Percentiles rank a stretch among this genome's conserved stretches.
Conservation (phyloP, 2,797 vertebrate genomes). For the Tragelaphus eurycerus region DNA sequence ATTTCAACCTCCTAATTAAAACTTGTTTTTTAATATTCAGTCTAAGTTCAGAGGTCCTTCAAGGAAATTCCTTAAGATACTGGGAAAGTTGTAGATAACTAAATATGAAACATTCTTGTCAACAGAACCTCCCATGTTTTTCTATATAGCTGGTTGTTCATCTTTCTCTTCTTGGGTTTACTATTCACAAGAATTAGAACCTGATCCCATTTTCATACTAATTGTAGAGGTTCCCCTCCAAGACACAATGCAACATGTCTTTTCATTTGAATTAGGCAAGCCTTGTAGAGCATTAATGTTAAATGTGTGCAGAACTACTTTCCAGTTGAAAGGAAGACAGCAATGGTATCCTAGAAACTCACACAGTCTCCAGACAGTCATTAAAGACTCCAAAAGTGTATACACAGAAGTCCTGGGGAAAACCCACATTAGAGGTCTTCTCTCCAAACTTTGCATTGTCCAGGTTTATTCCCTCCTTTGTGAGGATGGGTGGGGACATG, state of each 20-base stretch:
- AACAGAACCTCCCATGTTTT: neutral
- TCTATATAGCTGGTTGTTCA: neutral
- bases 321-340: neutral
- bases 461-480: neutral
- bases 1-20: constrained; percentile 36
- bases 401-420: neutral
- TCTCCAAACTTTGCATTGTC: neutral
- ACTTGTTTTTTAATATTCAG: neutral
- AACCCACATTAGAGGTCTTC: neutral
- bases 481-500: neutral
- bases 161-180: neutral
- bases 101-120: neutral
- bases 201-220: neutral
- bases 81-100: neutral
- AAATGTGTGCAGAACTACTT: neutral
- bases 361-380: neutral
- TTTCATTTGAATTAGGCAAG: neutral
- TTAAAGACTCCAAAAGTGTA: neutral
- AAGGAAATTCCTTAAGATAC: neutral
- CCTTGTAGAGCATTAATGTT: neutral
- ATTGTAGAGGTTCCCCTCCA: neutral
- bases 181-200: neutral
- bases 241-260: neutral
- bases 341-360: neutral
- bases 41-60: neutral